Base-by-base conservation (phyloP, 2,797 vertebrate species). In the Bradypodion ventrale region DNA sequence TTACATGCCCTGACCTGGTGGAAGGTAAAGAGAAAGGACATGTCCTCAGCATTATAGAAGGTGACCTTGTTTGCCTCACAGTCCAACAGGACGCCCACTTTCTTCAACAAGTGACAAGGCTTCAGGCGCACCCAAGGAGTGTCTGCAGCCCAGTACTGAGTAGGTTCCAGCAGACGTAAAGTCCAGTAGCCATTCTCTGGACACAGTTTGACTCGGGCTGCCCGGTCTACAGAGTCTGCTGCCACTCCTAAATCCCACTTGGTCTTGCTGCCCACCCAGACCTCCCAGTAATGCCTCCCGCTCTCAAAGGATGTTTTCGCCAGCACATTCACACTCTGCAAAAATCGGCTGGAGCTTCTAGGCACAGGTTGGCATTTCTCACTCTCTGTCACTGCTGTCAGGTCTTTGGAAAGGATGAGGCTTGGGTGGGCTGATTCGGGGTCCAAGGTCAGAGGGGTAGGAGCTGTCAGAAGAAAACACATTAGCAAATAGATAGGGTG, bases 161-260 rank as follows among this genome's bases (percentile, higher is more conserved):
- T 90, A 4, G 91, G 87, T 7, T 96, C 96, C 2, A 97, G 94
- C 90, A 98, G 94, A 19, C 97, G 96, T 44, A 98, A 93, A 0
- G 97, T 96, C 97, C 97, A 98, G 95, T 97, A 98, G 75, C 97
- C 97, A 0, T 91, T 97, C 60, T 96, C 95, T 0, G 97, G 97
- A 74, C 96, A 96, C 84, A 98, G 95, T 93, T 95, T 97, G 90
- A 97, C 96, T 75, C 95, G 94, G 0, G 90, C 90, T 0, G 89
- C 92, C 25, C 97, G 87, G 90, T 97, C 94, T 0, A 97, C 95
- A 0, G 89, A 74, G 87, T 97, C 96, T 0, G 96, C 94, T 0
- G 97, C 97, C 84, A 98, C 96, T 2, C 97, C 97, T 85, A 98
- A 81, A 90, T 98, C 98, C 97, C 97, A 98, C 87, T 98, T 98